A percentile compares a stretch with the other conserved stretches of the same genome.
Conservation (phyloP, 1,140 invertebrate species). For the Magallana ariakensis region DNA sequence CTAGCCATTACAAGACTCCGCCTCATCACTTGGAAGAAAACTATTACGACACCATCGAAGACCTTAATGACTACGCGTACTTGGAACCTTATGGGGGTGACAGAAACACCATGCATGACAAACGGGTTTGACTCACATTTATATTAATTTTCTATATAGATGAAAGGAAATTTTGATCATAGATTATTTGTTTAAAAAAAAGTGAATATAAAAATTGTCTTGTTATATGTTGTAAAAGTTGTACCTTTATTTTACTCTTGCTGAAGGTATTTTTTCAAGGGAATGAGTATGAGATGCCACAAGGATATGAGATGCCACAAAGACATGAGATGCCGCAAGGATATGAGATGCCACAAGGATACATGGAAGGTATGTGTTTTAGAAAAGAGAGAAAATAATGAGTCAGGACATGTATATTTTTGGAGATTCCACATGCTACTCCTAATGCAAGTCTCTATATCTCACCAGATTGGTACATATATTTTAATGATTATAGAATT, state of each 20-base stretch:
- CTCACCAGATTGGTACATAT: no score
- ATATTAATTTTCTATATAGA: no score
- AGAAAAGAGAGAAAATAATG: not conserved
- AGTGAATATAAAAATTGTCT: no score
- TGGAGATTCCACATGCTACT: no score
- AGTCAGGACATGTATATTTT: no score
- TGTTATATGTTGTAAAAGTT: no score
- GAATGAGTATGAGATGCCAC: not conserved
- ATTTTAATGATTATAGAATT: not conserved
- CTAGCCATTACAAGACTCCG: not conserved
- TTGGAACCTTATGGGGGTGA: not conserved
- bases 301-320: no score
- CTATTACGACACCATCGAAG: not conserved
- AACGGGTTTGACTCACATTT: not conserved
- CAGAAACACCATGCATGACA: not conserved
- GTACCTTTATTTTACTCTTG: no score
- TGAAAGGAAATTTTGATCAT: no score
- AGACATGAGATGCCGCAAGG: not conserved
- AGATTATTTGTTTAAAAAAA: no score
- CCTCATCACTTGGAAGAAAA: not conserved
- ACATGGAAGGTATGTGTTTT: not conserved
- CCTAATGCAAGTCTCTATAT: no score
- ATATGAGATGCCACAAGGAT: not conserved
- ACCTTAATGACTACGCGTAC: not conserved
- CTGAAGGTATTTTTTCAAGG: conserved; percentile 29